Base-by-base conservation (phyloP, 2,113 vertebrate species). In the Thunnus maccoyii region DNA sequence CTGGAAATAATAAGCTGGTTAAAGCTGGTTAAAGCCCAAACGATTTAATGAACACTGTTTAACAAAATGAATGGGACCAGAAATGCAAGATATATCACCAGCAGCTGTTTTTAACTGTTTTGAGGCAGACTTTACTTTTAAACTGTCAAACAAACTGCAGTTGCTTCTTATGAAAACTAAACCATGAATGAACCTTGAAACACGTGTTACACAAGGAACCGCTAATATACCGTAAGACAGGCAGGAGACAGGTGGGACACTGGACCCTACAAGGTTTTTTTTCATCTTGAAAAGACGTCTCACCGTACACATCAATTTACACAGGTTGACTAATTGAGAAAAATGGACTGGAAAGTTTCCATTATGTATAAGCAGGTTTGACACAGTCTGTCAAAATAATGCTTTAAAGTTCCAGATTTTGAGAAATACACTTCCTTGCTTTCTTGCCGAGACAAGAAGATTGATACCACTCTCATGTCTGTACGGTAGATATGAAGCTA, bases 81-180 rank as follows among this genome's bases (percentile, higher is more conserved):
- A 87, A 88, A 77, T 61, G 8, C 60, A 67, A 70, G 71, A 81
- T 73, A 47, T 73, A 88, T 36, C 61, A 74, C 74, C 73, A 70
- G n/a, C 86, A 88, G 72, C 68, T 88, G 86, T 8, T 73, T 82
- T 79, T 72, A 66, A 67, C 70, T 44, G 27, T 47, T 75, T 54
- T 14, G 71, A 55, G 14, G 6, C 18, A 11, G 27, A 65, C 78
- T 79, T 67, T 70, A 66, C 73, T 73, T 22, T 85, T 47, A 63
- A 67, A 55, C 71, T 51, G 69, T 83, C 65, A 82, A 82, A 83
- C 30, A 11, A 66, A 46, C 32, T 61, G 44, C 62, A 71, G 73
- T 70, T 78, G 71, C 41, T 65, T 67, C 36, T 0, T 58, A 41
- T 68, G 75, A 86, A 87, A 65, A 62, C 41, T 20, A 36, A 88